A percentile compares a stretch with the other conserved stretches of the same genome.
These are phyloP conservation scores for Spea hammondii DNA, from an alignment of 2,797 vertebrate genomes.

Conservation along the genomic window DNA sequence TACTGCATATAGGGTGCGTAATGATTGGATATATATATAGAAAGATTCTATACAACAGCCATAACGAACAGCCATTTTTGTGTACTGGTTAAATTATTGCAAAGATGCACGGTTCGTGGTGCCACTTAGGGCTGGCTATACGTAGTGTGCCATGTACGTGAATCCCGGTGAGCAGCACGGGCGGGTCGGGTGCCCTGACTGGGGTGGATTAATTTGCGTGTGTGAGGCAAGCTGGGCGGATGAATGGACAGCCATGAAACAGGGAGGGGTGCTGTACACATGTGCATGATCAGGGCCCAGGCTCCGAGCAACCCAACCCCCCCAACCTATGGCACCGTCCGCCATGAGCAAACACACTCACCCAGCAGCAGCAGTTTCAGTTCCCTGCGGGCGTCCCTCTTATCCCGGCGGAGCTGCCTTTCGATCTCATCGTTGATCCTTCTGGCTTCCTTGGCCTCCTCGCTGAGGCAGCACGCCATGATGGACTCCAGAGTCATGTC, in stretches of 20 bases:
- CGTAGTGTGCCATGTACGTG: too few relatives aligned
- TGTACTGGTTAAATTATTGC: too few relatives aligned
- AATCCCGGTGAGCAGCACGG: too few relatives aligned
- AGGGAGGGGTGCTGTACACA: background rate
- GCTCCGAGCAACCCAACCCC: background rate
- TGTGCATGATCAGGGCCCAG: slow-evolving; percentile 6
- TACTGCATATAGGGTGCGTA: too few relatives aligned
- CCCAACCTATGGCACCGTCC: background rate
- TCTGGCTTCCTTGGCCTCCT: slow-evolving; percentile 91
- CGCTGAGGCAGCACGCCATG: slow-evolving; percentile 96
- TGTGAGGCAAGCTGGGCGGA: slow-evolving; percentile 5
- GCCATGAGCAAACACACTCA: slow-evolving; percentile 62
- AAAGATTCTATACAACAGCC: too few relatives aligned
- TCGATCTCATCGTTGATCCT: slow-evolving; percentile 95
- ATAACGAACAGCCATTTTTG: too few relatives aligned
- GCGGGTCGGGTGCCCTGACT: background rate
- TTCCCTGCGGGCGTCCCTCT: slow-evolving; percentile 86
- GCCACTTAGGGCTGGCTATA: too few relatives aligned
- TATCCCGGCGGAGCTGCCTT: slow-evolving; percentile 88
- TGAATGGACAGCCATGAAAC: background rate
- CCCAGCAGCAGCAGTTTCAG: slow-evolving; percentile 89
- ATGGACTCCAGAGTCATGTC: slow-evolving; percentile 95
- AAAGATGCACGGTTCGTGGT: too few relatives aligned
- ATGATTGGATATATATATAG: too few relatives aligned
- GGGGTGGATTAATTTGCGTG: background rate